Conservation (phyloP, 2,797 vertebrate species). For the Halcyon chelicuti region DNA sequence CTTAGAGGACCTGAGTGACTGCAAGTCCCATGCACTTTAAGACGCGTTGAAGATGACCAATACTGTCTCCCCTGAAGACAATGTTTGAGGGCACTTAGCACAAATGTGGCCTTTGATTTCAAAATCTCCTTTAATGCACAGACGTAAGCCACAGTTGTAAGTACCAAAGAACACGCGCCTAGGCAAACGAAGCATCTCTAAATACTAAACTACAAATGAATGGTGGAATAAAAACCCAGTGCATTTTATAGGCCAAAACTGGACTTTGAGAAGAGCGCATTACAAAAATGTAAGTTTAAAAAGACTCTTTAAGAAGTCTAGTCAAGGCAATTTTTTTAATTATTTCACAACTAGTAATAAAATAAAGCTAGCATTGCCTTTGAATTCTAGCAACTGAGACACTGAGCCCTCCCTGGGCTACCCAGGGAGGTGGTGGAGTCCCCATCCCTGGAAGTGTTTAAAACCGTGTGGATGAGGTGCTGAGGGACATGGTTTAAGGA, state of each 20-base stretch:
- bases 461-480: too few species aligned
- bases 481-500: too few species aligned
- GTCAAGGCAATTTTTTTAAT: not conserved
- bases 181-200: not conserved
- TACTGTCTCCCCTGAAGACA: not conserved
- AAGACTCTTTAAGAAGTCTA: not conserved
- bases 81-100: not conserved
- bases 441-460: too few species aligned
- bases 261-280: not conserved
- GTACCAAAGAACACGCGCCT: rapidly evolving
- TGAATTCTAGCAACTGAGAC: not conserved
- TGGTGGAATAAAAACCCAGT: not conserved
- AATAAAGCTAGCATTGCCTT: not conserved
- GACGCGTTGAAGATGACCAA: rapidly evolving
- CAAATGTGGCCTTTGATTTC: not conserved
- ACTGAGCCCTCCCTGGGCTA: not conserved
- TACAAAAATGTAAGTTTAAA: not conserved
- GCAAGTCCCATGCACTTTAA: rapidly evolving
- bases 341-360: not conserved
- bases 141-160: not conserved
- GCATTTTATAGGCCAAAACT: not conserved
- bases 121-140: not conserved
- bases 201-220: not conserved
- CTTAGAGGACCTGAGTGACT: not conserved
- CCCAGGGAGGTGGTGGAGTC: too few species aligned